phyloP scores from a whole-genome alignment of 1,140 invertebrate genomes.

The Drosophila pectinifera region DNA sequence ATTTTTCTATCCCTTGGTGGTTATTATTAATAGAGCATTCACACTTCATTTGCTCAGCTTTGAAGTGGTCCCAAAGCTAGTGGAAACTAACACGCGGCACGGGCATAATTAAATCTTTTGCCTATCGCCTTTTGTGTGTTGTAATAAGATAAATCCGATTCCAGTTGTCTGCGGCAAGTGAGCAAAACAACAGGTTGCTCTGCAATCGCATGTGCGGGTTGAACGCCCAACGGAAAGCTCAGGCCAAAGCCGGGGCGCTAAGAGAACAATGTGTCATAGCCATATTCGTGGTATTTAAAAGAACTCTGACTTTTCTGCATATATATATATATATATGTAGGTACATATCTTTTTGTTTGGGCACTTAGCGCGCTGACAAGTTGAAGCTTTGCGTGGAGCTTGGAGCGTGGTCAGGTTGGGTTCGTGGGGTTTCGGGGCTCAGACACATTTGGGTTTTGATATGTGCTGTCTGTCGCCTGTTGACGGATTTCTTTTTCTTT shows the following conservation, averaged over 20 bases:
- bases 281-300: constrained; percentile 59
- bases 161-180: constrained; percentile 44
- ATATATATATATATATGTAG: constrained; percentile 6
- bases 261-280: constrained; percentile 70
- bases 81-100: constrained; percentile 67
- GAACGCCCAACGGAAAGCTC: constrained; percentile 68
- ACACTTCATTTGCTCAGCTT: background rate
- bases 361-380: constrained; percentile 78
- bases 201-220: constrained; percentile 67
- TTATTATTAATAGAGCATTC: constrained; percentile 15
- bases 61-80: background rate
- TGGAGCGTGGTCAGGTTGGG: constrained; percentile 37
- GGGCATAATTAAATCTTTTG: constrained; percentile 73
- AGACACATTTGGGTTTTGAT: constrained; percentile 70
- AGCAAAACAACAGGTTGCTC: constrained; percentile 54
- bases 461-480: constrained; percentile 70
- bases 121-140: constrained; percentile 67
- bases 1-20: no score
- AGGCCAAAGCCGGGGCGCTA: constrained; percentile 47
- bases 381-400: constrained; percentile 75
- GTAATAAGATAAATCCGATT: constrained; percentile 77
- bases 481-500: constrained; percentile 49
- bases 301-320: constrained; percentile 23
- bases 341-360: constrained; percentile 41
- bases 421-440: constrained; percentile 54